These are phyloP conservation scores for Sebastes kiyomatsui DNA, from an alignment of 2,797 vertebrate genomes.

Conservation along the genomic window DNA sequence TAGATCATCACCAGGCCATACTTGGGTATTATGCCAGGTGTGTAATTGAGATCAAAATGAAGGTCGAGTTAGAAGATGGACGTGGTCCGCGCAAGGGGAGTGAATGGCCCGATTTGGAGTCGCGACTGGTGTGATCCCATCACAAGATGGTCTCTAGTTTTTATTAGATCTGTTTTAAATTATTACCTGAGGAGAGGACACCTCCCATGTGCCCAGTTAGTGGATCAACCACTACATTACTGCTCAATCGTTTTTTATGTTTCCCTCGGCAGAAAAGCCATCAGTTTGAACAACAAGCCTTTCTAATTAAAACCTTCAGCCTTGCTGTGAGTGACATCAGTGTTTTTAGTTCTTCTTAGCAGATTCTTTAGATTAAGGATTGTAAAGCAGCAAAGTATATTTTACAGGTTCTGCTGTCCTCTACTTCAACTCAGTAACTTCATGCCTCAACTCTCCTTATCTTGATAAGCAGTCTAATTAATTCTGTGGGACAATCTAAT, in stretches of 20 bases:
- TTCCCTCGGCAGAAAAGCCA: background rate
- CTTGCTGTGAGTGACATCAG: background rate
- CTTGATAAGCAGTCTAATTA: background rate
- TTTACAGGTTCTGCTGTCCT: background rate
- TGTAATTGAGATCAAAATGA: too few relatives aligned
- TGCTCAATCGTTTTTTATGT: background rate
- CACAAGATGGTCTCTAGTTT: background rate
- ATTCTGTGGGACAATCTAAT: background rate
- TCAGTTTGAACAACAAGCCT: background rate
- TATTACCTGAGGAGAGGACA: background rate
- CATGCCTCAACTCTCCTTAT: background rate
- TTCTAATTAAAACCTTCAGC: background rate
- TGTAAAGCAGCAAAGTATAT: background rate
- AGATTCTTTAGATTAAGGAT: background rate
- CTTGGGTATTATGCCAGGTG: too few relatives aligned
- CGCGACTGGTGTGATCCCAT: background rate
- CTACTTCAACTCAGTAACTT: background rate
- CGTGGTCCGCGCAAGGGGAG: too few relatives aligned
- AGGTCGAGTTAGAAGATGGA: too few relatives aligned
- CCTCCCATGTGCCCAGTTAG: background rate
- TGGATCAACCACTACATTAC: background rate
- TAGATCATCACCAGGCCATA: background rate
- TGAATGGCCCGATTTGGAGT: background rate
- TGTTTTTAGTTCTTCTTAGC: background rate
- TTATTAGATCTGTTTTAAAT: conserved; percentile 10